phyloP scores from a whole-genome alignment of 2,113 vertebrate genomes.

The Sterna hirundo region DNA sequence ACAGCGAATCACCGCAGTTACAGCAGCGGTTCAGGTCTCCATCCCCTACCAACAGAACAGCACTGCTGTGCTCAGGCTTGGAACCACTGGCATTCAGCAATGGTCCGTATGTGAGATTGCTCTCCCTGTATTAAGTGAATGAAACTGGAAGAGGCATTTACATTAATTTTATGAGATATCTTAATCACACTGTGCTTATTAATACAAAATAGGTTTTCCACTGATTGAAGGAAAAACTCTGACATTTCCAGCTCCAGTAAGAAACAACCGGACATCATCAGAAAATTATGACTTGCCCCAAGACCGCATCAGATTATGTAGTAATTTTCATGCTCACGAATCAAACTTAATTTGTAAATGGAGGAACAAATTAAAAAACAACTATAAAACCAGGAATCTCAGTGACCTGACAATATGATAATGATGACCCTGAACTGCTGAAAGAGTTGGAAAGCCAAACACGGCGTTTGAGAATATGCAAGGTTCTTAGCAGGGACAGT shows the following conservation, averaged over 20 bases:
- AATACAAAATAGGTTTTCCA: background rate
- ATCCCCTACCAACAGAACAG: background rate
- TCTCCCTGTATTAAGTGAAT: background rate
- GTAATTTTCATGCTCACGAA: background rate
- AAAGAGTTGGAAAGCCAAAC: background rate
- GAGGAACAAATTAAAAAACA: background rate
- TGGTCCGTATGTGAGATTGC: rapidly evolving
- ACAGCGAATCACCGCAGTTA: background rate
- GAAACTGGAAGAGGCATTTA: background rate
- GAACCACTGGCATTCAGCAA: background rate
- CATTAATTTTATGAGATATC: background rate
- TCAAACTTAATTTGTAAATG: background rate
- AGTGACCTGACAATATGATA: background rate
- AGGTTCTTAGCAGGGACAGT: background rate
- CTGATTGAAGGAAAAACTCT: background rate
- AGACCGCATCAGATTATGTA: background rate
- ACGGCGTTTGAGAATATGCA: background rate
- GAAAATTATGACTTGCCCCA: background rate
- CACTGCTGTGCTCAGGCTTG: background rate
- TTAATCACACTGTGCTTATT: background rate
- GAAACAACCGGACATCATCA: background rate
- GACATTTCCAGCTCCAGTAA: background rate
- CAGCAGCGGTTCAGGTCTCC: background rate
- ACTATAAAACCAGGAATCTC: background rate
- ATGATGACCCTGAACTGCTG: background rate